A percentile compares a stretch with the other conserved stretches of the same genome.
Evolutionary conservation across 1,140 invertebrate genomes (phyloP).

Genomic region (Vanessa tameamea): DNA sequence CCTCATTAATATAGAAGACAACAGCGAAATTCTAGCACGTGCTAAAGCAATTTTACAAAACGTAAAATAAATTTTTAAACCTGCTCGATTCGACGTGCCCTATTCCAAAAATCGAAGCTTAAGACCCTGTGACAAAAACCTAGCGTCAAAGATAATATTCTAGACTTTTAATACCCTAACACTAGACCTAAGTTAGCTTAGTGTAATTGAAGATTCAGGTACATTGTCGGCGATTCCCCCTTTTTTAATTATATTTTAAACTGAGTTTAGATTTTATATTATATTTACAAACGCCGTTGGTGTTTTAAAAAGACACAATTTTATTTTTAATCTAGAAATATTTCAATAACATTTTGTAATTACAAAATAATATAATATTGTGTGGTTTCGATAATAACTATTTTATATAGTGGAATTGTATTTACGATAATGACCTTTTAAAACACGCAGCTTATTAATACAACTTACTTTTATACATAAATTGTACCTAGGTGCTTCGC

Average conservation of each 20-base stretch:
- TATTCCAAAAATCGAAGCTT: conserved; percentile 52
- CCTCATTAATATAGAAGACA: conserved; percentile 41
- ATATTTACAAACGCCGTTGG: conserved; percentile 63
- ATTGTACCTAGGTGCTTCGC: conserved; percentile 70
- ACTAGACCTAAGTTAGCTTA: conserved; percentile 75
- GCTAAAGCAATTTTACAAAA: conserved; percentile 31
- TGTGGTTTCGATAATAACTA: not conserved
- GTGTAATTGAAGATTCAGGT: conserved; percentile 79
- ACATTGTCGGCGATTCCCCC: conserved; percentile 72
- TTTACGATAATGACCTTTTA: conserved; percentile 28
- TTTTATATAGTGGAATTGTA: conserved; percentile 10
- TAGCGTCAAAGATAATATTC: conserved; percentile 74
- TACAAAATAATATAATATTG: not conserved
- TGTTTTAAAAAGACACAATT: conserved; percentile 52
- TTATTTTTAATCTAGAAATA: not conserved
- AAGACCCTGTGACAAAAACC: conserved; percentile 76
- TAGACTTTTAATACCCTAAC: conserved; percentile 70
- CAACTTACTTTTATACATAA: conserved; percentile 46
- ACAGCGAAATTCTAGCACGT: conserved; percentile 63
- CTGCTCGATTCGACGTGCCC: conserved; percentile 43
- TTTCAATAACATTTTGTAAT: not conserved
- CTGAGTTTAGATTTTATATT: conserved; percentile 63
- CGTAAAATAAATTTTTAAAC: not conserved
- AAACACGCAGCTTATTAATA: conserved; percentile 43
- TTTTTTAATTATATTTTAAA: conserved; percentile 60